Base-by-base conservation (phyloP, 2,888 invertebrate species). In the Mactromeris polynyma region DNA sequence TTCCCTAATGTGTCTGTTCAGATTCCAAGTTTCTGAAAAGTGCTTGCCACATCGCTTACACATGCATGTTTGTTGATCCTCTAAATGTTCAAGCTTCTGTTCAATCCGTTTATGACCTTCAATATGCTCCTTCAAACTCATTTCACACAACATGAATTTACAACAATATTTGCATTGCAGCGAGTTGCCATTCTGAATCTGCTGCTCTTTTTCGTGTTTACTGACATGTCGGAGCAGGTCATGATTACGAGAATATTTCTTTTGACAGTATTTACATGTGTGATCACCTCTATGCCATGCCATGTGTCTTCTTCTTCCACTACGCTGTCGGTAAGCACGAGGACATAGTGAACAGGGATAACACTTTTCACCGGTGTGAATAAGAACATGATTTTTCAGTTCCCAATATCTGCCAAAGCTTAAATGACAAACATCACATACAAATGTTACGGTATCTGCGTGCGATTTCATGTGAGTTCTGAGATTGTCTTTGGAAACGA, bases 301-400 rank as follows among this genome's bases (percentile, higher is more conserved):
- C 82, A 46, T 51, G 40, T 85, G 88, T 42, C 85, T 64, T 7
- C 83, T 69, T 19, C 82, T 14, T 19, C 82, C 88, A 2, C 88
- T 85, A 4, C 64, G 82, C 58, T 46, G 58, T 19, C 85, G 77
- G 31, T 78, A 88, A n/a, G 81, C 31, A 26, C 51, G 33, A n/a
- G 38, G 69, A 69, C 88, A 88, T 1, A 58, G n/a, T 0, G 77
- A 19, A 46, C 88, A 88, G 51, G 77, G 77, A 69, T 88, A 82
- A 14, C 85, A 85, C 33, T 79, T 82, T 38, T 88, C 88, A 3
- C 88, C 85, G n/a, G 88, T 85, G 46, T 85, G 88, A 17, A 36
- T 84, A 17, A 19, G 51, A 33, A 46, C 17, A 31, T 88, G 85
- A 38, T 79, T 40, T 38, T 81, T 40, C 31, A 88, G 26, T 38